These are phyloP conservation scores for Cavia porcellus DNA, from an alignment of 2,113 vertebrate genomes.

Conservation along the genomic window DNA sequence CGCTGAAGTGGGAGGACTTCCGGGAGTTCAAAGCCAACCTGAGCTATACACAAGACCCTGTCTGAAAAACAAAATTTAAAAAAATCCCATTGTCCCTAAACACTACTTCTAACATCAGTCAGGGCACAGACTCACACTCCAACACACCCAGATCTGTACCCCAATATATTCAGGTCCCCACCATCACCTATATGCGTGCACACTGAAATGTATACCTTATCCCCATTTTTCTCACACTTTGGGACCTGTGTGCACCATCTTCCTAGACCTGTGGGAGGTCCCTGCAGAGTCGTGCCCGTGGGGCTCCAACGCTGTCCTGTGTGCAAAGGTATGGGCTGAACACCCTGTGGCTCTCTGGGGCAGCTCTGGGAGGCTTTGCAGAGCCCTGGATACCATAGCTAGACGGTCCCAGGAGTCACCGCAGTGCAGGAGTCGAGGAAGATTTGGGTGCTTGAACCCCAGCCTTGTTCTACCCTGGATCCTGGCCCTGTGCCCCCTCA, in stretches of 20 bases:
- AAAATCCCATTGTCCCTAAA: neutral
- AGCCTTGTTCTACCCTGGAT: too few species aligned
- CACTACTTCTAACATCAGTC: neutral
- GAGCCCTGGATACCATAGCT: neutral
- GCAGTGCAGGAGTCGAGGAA: neutral
- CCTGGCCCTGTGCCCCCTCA: neutral
- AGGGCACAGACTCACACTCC: neutral
- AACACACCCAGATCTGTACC: neutral
- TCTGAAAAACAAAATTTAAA: neutral
- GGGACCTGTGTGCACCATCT: neutral
- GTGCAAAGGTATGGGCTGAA: too few species aligned
- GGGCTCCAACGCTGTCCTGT: too few species aligned
- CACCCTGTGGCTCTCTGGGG: accelerated
- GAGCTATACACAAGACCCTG: neutral
- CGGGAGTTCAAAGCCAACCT: neutral
- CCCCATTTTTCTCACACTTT: neutral
- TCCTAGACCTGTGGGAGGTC: neutral
- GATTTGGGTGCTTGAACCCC: neutral
- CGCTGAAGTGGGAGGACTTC: neutral
- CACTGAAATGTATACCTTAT: too few species aligned
- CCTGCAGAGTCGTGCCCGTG: neutral
- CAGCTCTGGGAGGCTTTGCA: neutral
- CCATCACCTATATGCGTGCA: accelerated
- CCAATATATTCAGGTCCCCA: neutral
- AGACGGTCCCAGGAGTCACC: neutral